These are phyloP conservation scores for Chelonus formosanus DNA, from an alignment of 2,888 invertebrate species.

Conservation along the genomic window DNA sequence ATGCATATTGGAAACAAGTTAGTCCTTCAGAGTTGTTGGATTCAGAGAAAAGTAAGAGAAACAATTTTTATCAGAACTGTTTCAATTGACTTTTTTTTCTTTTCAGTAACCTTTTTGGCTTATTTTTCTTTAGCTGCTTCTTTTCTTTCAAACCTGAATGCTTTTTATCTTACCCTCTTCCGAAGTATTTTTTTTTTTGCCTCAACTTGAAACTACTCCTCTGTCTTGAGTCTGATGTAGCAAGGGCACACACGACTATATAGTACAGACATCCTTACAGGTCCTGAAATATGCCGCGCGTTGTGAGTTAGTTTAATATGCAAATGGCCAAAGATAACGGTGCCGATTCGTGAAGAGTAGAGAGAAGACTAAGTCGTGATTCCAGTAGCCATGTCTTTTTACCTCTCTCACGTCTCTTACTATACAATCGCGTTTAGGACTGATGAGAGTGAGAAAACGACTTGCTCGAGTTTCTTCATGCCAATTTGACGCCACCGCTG, in stretches of 20 bases:
- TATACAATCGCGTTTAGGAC: slow-evolving; percentile 18
- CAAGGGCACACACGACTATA: slow-evolving; percentile 32
- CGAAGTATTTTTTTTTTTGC: slow-evolving; percentile 12
- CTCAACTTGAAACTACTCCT: background rate
- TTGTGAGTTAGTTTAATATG: slow-evolving; percentile 65
- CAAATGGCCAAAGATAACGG: slow-evolving; percentile 63
- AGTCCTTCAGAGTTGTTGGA: slow-evolving; percentile 49
- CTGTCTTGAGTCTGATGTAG: slow-evolving; percentile 13
- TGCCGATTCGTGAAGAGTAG: slow-evolving; percentile 58
- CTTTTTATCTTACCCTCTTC: slow-evolving; percentile 14
- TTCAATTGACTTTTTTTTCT: slow-evolving; percentile 10
- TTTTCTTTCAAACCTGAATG: background rate
- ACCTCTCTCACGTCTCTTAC: slow-evolving; percentile 36
- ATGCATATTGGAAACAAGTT: slow-evolving; percentile 57
- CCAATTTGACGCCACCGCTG: slow-evolving; percentile 20
- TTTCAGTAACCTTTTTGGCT: slow-evolving; percentile 2
- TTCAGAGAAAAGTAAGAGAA: slow-evolving; percentile 7
- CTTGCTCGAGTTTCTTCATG: slow-evolving; percentile 18
- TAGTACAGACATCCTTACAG: slow-evolving; percentile 15
- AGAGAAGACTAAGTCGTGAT: slow-evolving; percentile 62
- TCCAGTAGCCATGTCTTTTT: slow-evolving; percentile 62
- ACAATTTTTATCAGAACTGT: slow-evolving; percentile 6
- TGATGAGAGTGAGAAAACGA: slow-evolving; percentile 28
- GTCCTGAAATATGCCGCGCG: slow-evolving; percentile 59
- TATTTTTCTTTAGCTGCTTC: slow-evolving; percentile 12